A percentile compares a stretch with the other conserved stretches of the same genome.
These are phyloP conservation scores for Tetanocera ferruginea DNA, from an alignment of 2,888 invertebrate species.

Conservation along the genomic window DNA sequence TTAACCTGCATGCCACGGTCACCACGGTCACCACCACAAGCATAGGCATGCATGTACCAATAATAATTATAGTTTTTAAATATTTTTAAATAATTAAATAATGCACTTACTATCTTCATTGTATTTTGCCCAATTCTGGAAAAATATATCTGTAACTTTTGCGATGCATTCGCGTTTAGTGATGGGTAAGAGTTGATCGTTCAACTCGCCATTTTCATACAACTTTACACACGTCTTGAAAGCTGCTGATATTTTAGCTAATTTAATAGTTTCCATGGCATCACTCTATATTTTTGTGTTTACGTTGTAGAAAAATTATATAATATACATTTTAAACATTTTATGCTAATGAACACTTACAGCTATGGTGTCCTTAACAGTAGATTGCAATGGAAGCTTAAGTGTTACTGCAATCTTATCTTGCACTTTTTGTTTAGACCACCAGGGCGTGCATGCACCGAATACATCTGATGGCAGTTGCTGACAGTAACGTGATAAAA, in stretches of 20 bases:
- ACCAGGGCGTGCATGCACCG: slow-evolving; percentile 72
- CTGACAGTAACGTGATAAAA: slow-evolving; percentile 86
- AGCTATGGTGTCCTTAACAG: slow-evolving; percentile 77
- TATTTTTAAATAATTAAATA: too few relatives aligned
- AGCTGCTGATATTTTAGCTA: slow-evolving; percentile 88
- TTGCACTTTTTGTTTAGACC: slow-evolving; percentile 57
- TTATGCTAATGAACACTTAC: slow-evolving; percentile 70
- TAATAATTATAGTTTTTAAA: too few relatives aligned
- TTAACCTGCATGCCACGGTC: too few relatives aligned
- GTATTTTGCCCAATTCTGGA: slow-evolving; percentile 75
- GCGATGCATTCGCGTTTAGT: slow-evolving; percentile 59
- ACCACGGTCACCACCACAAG: too few relatives aligned
- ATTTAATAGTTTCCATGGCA: slow-evolving; percentile 72
- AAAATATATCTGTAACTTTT: slow-evolving; percentile 71
- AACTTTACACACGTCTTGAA: slow-evolving; percentile 81
- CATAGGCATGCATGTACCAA: background rate
- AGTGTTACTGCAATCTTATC: slow-evolving; percentile 69
- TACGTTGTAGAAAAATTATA: slow-evolving; percentile 3
- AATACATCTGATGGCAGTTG: slow-evolving; percentile 85
- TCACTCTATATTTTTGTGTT: slow-evolving; percentile 72
- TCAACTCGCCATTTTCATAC: slow-evolving; percentile 80
- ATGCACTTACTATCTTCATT: slow-evolving; percentile 55
- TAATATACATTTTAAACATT: background rate
- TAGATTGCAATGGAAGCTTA: slow-evolving; percentile 83
- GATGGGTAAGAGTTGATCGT: slow-evolving; percentile 78